phyloP scores from a whole-genome alignment of 2,888 invertebrate genomes.

The Celastrina argiolus region DNA sequence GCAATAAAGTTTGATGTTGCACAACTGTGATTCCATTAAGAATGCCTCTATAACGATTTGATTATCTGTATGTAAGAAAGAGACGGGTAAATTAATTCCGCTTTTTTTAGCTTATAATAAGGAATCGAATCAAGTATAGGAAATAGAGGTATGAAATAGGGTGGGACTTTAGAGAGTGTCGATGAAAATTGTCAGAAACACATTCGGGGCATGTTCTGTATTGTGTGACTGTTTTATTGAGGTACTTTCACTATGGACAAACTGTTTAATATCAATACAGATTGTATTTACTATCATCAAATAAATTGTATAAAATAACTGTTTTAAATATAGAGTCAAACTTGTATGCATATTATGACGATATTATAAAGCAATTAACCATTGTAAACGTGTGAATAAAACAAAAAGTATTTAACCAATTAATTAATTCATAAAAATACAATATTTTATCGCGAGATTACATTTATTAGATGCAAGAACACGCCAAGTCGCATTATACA shows the following conservation, averaged over 20 bases:
- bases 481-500: slow-evolving; percentile 9
- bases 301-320: background rate
- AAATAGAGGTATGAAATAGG: slow-evolving; percentile 37
- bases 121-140: slow-evolving; percentile 57
- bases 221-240: background rate
- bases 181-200: background rate
- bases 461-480: slow-evolving; percentile 1
- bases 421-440: slow-evolving; percentile 1
- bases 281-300: too few species aligned
- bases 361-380: slow-evolving; percentile 18
- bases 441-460: slow-evolving; percentile 8
- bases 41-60: slow-evolving; percentile 24
- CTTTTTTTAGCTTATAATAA: slow-evolving; percentile 52
- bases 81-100: slow-evolving; percentile 48
- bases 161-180: slow-evolving; percentile 32
- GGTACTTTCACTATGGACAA: too few species aligned
- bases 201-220: background rate
- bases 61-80: slow-evolving; percentile 40
- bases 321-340: background rate
- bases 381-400: slow-evolving; percentile 3
- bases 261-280: too few species aligned
- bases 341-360: slow-evolving; percentile 2
- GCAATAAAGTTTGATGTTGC: background rate
- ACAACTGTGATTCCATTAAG: background rate
- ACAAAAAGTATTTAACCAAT: background rate